These are phyloP conservation scores for Pelvicachromis taeniatus DNA, from an alignment of 2,113 vertebrate species.

Conservation along the genomic window DNA sequence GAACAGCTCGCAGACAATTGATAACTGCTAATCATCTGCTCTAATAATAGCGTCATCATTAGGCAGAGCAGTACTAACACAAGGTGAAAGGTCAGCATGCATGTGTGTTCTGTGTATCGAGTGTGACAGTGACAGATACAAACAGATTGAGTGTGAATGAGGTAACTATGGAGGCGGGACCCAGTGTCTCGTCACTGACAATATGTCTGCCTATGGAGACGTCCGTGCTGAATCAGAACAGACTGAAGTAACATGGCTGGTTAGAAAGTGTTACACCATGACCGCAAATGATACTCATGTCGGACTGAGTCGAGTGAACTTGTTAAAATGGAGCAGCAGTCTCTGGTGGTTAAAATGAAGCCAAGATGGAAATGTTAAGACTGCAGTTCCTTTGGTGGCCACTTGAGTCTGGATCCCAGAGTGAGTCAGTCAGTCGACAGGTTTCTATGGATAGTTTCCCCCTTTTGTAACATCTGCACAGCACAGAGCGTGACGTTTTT, in stretches of 20 bases:
- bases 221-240: background rate
- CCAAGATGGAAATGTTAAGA: background rate
- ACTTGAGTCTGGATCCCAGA: background rate
- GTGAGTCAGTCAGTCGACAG: background rate
- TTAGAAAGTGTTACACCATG: background rate
- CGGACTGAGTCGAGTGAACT: background rate
- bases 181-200: background rate
- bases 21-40: constrained; percentile 37
- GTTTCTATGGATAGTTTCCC: background rate
- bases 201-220: background rate
- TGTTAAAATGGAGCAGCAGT: background rate
- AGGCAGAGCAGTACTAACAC: background rate
- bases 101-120: background rate
- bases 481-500: background rate
- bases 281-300: background rate
- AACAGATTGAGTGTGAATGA: background rate
- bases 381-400: background rate
- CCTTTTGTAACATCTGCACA: background rate
- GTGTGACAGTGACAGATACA: background rate
- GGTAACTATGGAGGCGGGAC: background rate
- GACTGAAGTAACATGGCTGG: background rate
- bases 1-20: constrained; percentile 10
- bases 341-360: background rate
- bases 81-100: constrained; percentile 14
- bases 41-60: constrained; percentile 45